Conservation (phyloP, 2,113 vertebrate genomes). For the Vulpes ferrilata region DNA sequence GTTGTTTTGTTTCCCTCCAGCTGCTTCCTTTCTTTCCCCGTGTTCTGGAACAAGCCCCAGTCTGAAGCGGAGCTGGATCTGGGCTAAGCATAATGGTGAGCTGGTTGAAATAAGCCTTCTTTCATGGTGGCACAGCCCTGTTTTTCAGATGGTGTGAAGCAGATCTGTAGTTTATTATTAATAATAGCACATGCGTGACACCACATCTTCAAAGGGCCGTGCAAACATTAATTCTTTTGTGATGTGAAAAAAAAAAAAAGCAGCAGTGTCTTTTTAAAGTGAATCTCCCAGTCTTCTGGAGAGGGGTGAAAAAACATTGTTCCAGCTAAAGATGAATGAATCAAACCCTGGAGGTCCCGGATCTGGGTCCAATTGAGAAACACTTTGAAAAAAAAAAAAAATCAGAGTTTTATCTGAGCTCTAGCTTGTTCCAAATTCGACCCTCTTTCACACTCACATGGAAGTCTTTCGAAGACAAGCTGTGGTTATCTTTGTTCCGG, state of each 20-base stretch:
- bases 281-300: slow-evolving; percentile 40
- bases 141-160: slow-evolving; percentile 75
- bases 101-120: slow-evolving; percentile 55
- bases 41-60: not conserved
- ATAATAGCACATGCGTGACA: slow-evolving; percentile 66
- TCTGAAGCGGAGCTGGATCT: slow-evolving; percentile 25
- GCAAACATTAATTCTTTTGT: slow-evolving; percentile 69
- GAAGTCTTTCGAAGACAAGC: slow-evolving; percentile 68
- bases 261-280: slow-evolving; percentile 43
- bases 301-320: not conserved
- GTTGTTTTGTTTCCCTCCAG: slow-evolving; percentile 1
- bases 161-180: slow-evolving; percentile 76
- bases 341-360: slow-evolving; percentile 53
- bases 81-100: not conserved
- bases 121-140: slow-evolving; percentile 61
- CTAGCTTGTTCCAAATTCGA: slow-evolving; percentile 64
- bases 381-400: slow-evolving; percentile 40
- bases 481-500: slow-evolving; percentile 62
- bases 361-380: slow-evolving; percentile 62
- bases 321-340: slow-evolving; percentile 66
- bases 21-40: slow-evolving; percentile 24
- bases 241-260: slow-evolving; percentile 30
- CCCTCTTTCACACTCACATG: slow-evolving; percentile 70
- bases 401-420: slow-evolving; percentile 70
- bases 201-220: slow-evolving; percentile 67